A percentile compares a stretch with the other conserved stretches of the same genome.
Conservation (phyloP, 2,888 invertebrate genomes). For the Scrobipalpa costella region DNA sequence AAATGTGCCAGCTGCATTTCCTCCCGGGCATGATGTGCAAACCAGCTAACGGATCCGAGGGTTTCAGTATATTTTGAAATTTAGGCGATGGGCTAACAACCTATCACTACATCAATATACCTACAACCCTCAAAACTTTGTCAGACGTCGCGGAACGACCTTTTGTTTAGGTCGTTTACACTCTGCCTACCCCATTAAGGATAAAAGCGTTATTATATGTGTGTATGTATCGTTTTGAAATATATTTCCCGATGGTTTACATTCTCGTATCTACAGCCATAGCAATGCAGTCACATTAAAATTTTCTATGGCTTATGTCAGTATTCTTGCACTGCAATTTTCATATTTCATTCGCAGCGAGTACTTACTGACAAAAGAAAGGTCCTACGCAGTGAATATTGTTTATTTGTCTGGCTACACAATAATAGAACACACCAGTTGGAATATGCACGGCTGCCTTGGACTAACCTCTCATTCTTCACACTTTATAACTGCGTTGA, state of each 20-base stretch:
- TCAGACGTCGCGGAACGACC: too few relatives aligned
- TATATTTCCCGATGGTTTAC: neutral
- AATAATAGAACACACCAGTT: slow-evolving; percentile 36
- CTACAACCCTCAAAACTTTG: too few relatives aligned
- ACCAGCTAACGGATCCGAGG: too few relatives aligned
- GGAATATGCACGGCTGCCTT: slow-evolving; percentile 39
- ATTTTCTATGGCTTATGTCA: neutral
- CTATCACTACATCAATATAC: too few relatives aligned
- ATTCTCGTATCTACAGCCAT: neutral
- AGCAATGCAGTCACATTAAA: neutral
- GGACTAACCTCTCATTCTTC: slow-evolving; percentile 48
- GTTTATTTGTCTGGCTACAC: slow-evolving; percentile 31
- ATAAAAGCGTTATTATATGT: too few relatives aligned
- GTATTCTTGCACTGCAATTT: neutral
- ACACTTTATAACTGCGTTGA: slow-evolving; percentile 28
- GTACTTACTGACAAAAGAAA: slow-evolving; percentile 39
- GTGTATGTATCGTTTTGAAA: neutral
- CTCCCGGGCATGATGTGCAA: too few relatives aligned
- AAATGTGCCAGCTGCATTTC: too few relatives aligned
- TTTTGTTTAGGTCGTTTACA: too few relatives aligned
- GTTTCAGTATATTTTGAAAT: too few relatives aligned
- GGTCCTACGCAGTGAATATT: slow-evolving; percentile 33
- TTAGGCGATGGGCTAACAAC: too few relatives aligned
- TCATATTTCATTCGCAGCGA: neutral
- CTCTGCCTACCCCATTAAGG: too few relatives aligned